phyloP scores from a whole-genome alignment of 2,797 vertebrate species.

The Microchirus variegatus region DNA sequence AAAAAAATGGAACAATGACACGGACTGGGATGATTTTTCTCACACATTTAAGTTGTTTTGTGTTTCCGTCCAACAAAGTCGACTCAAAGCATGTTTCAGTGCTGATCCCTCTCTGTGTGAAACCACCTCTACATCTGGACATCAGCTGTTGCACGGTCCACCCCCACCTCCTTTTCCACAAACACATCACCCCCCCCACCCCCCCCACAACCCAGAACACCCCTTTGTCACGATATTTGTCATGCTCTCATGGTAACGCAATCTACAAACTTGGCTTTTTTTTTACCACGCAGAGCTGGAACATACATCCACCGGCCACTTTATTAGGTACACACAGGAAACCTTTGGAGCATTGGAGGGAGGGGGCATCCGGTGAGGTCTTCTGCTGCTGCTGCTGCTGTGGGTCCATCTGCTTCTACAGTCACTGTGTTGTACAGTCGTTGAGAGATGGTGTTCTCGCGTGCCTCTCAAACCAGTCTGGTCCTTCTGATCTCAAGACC shows the following conservation, averaged over 20 bases:
- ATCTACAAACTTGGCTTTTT: not conserved
- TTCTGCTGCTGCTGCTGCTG: too few species aligned
- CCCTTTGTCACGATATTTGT: slow-evolving; percentile 36
- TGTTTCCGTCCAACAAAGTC: slow-evolving; percentile 10
- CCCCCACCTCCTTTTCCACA: slow-evolving; percentile 37
- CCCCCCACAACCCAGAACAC: slow-evolving; percentile 61
- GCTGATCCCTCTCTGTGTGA: slow-evolving; percentile 17
- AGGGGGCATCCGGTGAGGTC: too few species aligned
- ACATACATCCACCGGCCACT: slow-evolving; percentile 1
- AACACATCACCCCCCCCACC: slow-evolving; percentile 49
- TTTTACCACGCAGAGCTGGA: not conserved
- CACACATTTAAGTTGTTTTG: slow-evolving; percentile 12
- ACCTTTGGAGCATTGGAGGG: too few species aligned
- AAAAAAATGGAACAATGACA: slow-evolving; percentile 37
- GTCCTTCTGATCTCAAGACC: too few species aligned
- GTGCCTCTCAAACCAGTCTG: too few species aligned
- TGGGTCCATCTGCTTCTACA: too few species aligned
- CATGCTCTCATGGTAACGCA: slow-evolving; percentile 20
- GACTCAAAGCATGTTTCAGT: slow-evolving; percentile 24
- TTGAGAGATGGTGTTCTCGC: too few species aligned
- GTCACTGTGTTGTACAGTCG: too few species aligned
- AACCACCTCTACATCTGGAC: slow-evolving; percentile 67
- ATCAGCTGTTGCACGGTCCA: slow-evolving; percentile 60
- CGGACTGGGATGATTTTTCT: slow-evolving; percentile 32
- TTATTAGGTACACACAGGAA: too few species aligned